Percentiles rank a stretch among this genome's conserved stretches.
Evolutionary conservation across 2,113 vertebrate genomes (phyloP).

Genomic region (Eublepharis macularius): DNA sequence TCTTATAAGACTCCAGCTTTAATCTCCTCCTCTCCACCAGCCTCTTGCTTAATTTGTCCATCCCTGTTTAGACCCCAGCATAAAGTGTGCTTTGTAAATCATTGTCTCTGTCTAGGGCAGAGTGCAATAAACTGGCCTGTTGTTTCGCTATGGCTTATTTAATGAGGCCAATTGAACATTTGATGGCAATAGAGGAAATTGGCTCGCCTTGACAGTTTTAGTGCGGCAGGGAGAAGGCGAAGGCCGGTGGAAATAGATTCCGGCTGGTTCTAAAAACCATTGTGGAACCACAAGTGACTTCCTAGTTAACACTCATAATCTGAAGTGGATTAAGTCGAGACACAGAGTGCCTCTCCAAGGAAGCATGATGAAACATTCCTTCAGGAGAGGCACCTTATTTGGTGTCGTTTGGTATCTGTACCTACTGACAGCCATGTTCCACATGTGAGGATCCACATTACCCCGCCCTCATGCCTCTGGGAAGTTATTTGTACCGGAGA

Average conservation of each 20-base stretch:
- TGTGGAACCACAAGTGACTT: conserved; percentile 57
- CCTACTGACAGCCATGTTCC: rapidly evolving
- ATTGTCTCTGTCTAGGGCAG: neutral
- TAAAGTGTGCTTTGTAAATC: neutral
- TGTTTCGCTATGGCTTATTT: conserved; percentile 27
- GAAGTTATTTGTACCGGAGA: rapidly evolving
- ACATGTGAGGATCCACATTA: neutral
- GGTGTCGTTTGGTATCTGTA: neutral
- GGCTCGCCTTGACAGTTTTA: conserved; percentile 62
- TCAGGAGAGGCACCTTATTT: conserved; percentile 31
- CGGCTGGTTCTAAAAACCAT: conserved; percentile 64
- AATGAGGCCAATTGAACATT: conserved; percentile 68
- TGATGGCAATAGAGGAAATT: conserved; percentile 68
- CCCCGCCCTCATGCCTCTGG: rapidly evolving
- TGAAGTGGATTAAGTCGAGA: conserved; percentile 47
- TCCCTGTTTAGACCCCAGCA: too few species aligned
- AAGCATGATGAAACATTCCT: conserved; percentile 52
- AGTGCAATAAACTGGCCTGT: conserved; percentile 27
- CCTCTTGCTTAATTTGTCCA: neutral
- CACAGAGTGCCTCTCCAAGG: conserved; percentile 49
- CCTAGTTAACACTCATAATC: conserved; percentile 54
- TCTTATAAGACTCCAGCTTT: too few species aligned
- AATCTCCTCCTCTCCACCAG: conserved; percentile 8
- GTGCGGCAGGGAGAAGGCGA: conserved; percentile 42
- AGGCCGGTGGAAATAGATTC: conserved; percentile 61